Base-by-base conservation (phyloP, 2,888 invertebrate genomes). In the Scaptomyza polygonia region DNA sequence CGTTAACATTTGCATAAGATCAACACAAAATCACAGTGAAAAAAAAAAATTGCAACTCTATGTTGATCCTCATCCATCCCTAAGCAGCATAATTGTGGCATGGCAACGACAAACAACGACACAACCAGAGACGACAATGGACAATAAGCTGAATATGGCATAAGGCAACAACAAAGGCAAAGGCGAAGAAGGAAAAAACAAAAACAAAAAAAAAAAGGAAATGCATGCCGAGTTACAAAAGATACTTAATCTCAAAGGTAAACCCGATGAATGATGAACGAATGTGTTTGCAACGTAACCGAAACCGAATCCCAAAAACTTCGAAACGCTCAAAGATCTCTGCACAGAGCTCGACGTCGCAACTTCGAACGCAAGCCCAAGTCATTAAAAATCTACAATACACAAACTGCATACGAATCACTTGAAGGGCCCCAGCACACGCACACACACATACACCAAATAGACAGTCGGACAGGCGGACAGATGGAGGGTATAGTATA, bases 331-430 rank as follows among this genome's bases (percentile, higher is more conserved):
- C 62, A 36, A 65, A 75, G 67, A 75, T 61, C 75, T 67, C 67
- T 56, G 52, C 61, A 69, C 47, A 57, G 61, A 56, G 72, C 58
- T 70, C 18, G 34, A 51, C 53, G 32, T 43, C 73, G 68, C 78
- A 39, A 39, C 39, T 39, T 78, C 56, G 71, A 85, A 73, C 85
- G 84, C 83, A 86, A 81, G 83, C 86, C 83, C 83, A 86, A 86
- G 82, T 84, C 83, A 84, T 84, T 84, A 85, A 84, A 86, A 86
- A 86, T 74, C 67, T 69, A 84, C 84, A 84, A 86, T 80, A 79
- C 83, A 80, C 79, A 83, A 86, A 86, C 85, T 79, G 86, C 85
- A 84, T 84, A 86, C 86, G 86, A 86, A 84, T 86, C 79, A 84
- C 82, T 79, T 71, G 68, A 79, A 75, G 71, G 79, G 77, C 67